Percentiles rank a stretch among this genome's conserved stretches.
These are phyloP conservation scores for Sarotherodon lohbergeri DNA, from an alignment of 2,113 vertebrate genomes.

Conservation along the genomic window DNA sequence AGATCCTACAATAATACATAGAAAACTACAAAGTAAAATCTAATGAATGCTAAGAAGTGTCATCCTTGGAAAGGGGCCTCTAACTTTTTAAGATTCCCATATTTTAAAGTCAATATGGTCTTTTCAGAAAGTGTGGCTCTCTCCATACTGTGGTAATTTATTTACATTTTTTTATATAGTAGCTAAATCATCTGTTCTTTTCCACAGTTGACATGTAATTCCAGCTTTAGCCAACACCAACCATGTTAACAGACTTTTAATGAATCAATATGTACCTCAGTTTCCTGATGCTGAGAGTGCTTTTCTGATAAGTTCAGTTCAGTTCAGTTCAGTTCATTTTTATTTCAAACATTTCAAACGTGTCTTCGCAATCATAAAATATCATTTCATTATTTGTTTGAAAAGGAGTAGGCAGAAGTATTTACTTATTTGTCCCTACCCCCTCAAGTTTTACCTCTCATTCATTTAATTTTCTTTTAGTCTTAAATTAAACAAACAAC, in stretches of 20 bases:
- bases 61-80: not conserved
- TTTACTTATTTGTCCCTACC: too few relatives aligned
- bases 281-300: constrained; percentile 21
- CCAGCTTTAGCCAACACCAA: not conserved
- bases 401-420: too few relatives aligned
- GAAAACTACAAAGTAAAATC: not conserved
- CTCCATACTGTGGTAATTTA: not conserved
- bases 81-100: not conserved
- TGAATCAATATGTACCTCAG: constrained; percentile 20
- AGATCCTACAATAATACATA: not conserved
- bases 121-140: not conserved
- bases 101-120: not conserved
- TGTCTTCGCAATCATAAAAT: too few relatives aligned
- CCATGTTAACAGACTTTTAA: not conserved
- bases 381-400: too few relatives aligned
- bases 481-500: too few relatives aligned
- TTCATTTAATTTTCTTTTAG: too few relatives aligned
- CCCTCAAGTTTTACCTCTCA: too few relatives aligned
- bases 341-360: too few relatives aligned
- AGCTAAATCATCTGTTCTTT: not conserved
- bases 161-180: not conserved
- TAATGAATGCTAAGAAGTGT: not conserved
- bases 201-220: not conserved
- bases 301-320: not conserved
- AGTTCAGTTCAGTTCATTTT: too few relatives aligned